Evolutionary conservation across 2,113 vertebrate genomes (phyloP).

Genomic region (Microtus pennsylvanicus): DNA sequence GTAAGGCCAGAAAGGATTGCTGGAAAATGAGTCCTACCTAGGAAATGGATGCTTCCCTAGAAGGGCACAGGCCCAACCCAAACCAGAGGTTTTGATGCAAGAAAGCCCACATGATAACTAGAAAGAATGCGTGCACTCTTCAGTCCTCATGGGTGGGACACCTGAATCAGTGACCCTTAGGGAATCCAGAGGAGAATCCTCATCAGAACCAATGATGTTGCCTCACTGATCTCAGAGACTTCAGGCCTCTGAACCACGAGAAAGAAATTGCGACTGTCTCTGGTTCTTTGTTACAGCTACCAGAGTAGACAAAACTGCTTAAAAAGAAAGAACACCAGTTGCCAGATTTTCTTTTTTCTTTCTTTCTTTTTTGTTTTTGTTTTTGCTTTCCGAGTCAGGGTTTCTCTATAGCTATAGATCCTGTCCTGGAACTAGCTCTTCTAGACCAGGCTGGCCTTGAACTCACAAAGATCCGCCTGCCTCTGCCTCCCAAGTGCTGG

Average conservation of each 20-base stretch:
- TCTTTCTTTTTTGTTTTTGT: no score
- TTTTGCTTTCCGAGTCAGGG: no score
- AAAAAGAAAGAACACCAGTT: background rate
- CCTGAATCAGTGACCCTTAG: background rate
- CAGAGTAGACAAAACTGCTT: background rate
- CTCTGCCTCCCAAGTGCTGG: no score
- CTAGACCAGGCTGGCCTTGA: no score
- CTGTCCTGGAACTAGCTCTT: no score
- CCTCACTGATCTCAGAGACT: background rate
- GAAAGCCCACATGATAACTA: background rate
- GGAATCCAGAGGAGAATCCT: background rate
- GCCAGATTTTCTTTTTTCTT: background rate
- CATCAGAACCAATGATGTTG: background rate
- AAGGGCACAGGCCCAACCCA: background rate
- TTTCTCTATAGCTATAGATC: no score
- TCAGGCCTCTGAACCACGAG: background rate
- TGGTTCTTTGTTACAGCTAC: background rate
- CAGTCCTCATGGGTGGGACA: background rate
- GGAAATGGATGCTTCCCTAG: conserved; percentile 27
- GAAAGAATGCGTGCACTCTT: background rate
- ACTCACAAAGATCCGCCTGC: no score
- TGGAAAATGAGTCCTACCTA: conserved; percentile 3
- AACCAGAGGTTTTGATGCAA: background rate
- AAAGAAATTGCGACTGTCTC: background rate
- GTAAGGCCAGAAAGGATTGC: background rate